Base-by-base conservation (phyloP, 2,888 invertebrate species). In the Fragum whitleyi region DNA sequence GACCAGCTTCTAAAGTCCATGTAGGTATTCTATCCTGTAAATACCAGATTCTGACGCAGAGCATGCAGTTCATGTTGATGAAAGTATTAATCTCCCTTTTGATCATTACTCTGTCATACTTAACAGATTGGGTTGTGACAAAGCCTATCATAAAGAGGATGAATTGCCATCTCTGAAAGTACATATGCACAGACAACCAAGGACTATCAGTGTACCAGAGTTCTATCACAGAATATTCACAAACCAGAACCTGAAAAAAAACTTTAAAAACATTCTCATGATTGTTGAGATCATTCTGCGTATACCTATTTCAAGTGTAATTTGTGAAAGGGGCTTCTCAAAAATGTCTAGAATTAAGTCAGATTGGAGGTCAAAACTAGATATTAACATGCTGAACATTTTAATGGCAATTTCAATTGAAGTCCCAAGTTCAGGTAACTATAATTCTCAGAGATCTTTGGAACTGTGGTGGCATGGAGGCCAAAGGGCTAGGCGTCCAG, bases 271-370 rank as follows among this genome's bases (percentile, higher is more conserved):
- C 36, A 61, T 76, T 16, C 21, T 70, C 1, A 70, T 76, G 42
- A 39, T 85, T 6, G 53, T 78, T 36, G 79, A 85, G 51, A 73
- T 81, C 11, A 59, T 86, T 39, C 42, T 86, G 11, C 70, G 72
- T 29, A 57, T 36, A 6, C 32, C 32, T 6, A 9, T 36, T 36
- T 36, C 32, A 36, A 36, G 32, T 36, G 32, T 9, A 26, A 69
- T 77, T 3, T 84, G 84, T 81, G 82, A 83, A 26, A 69, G 86
- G 26, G 84, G 87, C 1, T 87, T 85, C 57, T 84, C 79, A 21
- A 73, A 78, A 2, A 79, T 85, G 75, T 59, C 77, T 9, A 53
- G 85, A 23, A 81, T 81, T 23, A 84, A 84, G 61, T 84, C 75
- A 14, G 87, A 86, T 29, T 84, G 80, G 83, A 79, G 84, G 51